Percentiles rank a stretch among this genome's conserved stretches.
Conservation (phyloP, 1,140 invertebrate species). For the Elymnias hypermnestra region DNA sequence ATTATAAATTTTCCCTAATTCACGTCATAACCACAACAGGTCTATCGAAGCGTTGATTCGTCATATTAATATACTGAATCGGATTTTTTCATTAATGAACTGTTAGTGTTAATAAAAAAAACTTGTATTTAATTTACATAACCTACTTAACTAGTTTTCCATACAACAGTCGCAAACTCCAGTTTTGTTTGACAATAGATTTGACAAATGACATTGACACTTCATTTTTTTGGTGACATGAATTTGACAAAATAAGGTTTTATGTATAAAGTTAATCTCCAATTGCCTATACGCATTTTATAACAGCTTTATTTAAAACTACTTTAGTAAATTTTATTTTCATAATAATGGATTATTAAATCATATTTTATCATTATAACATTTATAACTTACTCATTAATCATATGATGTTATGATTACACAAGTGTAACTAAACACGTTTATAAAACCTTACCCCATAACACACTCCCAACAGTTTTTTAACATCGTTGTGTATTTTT, state of each 20-base stretch:
- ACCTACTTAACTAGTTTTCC: constrained; percentile 4
- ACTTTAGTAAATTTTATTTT: too few relatives aligned
- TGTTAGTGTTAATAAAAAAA: not conserved
- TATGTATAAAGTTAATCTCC: too few relatives aligned
- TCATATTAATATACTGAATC: too few relatives aligned
- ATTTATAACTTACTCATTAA: too few relatives aligned
- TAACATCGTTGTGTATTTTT: constrained; percentile 41
- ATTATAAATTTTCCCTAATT: not conserved
- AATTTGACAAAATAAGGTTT: not conserved
- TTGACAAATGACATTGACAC: constrained; percentile 14
- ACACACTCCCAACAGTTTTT: constrained; percentile 64
- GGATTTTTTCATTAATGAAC: too few relatives aligned
- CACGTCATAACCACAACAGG: constrained; percentile 3
- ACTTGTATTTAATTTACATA: not conserved
- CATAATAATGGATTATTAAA: too few relatives aligned
- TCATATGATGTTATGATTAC: not conserved
- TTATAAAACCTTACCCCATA: constrained; percentile 23
- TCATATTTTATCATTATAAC: too few relatives aligned
- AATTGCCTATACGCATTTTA: too few relatives aligned
- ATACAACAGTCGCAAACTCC: too few relatives aligned
- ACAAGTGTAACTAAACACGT: not conserved
- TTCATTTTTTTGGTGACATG: not conserved
- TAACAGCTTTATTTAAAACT: too few relatives aligned
- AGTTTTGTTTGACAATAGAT: too few relatives aligned
- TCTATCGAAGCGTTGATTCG: not conserved